Conservation (phyloP, 1,140 invertebrate genomes). For the Drosophila cardini region DNA sequence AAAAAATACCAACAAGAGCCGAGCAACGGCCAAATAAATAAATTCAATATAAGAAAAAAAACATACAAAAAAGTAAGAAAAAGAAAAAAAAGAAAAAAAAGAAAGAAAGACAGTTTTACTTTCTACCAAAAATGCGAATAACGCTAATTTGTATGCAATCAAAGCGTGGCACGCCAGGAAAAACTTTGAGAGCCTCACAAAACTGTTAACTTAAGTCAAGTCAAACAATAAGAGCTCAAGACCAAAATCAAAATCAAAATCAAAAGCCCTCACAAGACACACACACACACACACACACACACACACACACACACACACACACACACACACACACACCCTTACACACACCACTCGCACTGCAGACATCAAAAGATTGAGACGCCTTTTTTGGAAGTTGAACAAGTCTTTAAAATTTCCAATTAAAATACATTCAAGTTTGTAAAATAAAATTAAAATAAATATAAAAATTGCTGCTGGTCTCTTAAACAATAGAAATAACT, state of each 20-base stretch:
- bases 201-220: conserved; percentile 30
- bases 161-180: conserved; percentile 51
- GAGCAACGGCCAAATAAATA: conserved; percentile 68
- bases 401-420: conserved; percentile 54
- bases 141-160: conserved; percentile 79
- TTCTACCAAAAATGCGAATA: conserved; percentile 81
- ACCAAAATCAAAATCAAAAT: conserved; percentile 36
- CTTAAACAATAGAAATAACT: neutral
- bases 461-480: neutral
- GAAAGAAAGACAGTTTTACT: conserved; percentile 76
- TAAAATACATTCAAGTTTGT: conserved; percentile 47
- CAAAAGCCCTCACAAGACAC: conserved; percentile 27
- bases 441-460: neutral
- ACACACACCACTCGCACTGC: too few species aligned
- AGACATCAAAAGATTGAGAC: conserved; percentile 66
- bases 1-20: neutral
- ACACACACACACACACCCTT: neutral
- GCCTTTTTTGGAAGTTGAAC: conserved; percentile 45
- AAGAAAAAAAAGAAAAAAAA: conserved; percentile 19
- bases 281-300: conserved; percentile 36
- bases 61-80: neutral
- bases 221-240: conserved; percentile 27
- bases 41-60: conserved; percentile 63
- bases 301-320: conserved; percentile 15
- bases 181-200: conserved; percentile 43